Conservation (phyloP, 1,140 invertebrate genomes). For the Bicyclus anynana region DNA sequence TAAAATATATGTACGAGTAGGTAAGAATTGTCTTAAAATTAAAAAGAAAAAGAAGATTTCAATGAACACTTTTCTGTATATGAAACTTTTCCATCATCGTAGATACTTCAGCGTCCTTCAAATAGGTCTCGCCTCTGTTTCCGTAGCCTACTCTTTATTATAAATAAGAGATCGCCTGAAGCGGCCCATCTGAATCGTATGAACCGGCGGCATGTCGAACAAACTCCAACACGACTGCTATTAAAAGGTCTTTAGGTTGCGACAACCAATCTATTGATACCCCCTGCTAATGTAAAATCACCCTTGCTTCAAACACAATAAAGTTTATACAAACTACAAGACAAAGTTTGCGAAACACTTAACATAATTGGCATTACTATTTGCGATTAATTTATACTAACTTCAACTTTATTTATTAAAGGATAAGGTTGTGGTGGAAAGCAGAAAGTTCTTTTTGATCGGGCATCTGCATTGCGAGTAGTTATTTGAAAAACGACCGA, state of each 20-base stretch:
- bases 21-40: no score
- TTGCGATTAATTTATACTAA: slow-evolving; percentile 13
- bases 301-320: slow-evolving; percentile 10
- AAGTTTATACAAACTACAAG: slow-evolving; percentile 10
- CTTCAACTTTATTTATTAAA: slow-evolving; percentile 20
- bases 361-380: slow-evolving; percentile 40
- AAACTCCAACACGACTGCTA: slow-evolving; percentile 47
- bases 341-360: slow-evolving; percentile 27
- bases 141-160: slow-evolving; percentile 31
- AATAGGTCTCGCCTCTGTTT: neutral
- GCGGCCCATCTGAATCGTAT: slow-evolving; percentile 49
- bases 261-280: slow-evolving; percentile 33
- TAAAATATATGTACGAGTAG: no score
- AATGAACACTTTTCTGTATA: no score
- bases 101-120: neutral
- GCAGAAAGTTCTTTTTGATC: slow-evolving; percentile 17
- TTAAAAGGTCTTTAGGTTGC: slow-evolving; percentile 53
- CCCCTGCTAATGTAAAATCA: slow-evolving; percentile 15
- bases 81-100: no score
- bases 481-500: slow-evolving; percentile 37
- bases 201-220: slow-evolving; percentile 45
- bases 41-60: no score
- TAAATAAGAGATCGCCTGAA: slow-evolving; percentile 56
- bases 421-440: slow-evolving; percentile 12
- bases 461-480: slow-evolving; percentile 25